Base-by-base conservation (phyloP, 2,888 invertebrate genomes). In the Drosophila pegasa region DNA sequence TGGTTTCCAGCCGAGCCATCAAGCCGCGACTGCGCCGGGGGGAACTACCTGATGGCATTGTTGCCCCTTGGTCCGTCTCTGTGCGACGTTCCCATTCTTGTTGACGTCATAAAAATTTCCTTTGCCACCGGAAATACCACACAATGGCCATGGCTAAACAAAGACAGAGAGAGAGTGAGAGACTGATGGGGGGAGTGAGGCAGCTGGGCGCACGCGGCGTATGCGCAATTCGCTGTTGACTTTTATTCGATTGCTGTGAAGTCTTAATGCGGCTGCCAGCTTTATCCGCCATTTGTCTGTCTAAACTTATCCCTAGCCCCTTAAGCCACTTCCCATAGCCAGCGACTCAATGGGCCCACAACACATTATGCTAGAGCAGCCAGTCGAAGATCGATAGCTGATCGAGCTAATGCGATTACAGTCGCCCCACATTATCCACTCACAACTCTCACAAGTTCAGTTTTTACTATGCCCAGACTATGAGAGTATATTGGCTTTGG, bases 81-180 rank as follows among this genome's bases (percentile, higher is more conserved):
- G 56, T 7, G 57, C 45, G 58, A 51, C 29, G 22, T 52, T 67
- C 61, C 71, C 71, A 56, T 54, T 63, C 50, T 55, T 50, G 68
- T 77, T 83, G 87, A 86, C 63, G 80, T 87, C 88, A 87, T 85
- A 81, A 71, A 87, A 87, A 78, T 87, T 85, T 87, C 82, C 86
- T 85, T 73, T 64, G 60, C 62, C 74, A 82, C 82, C 82, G 82
- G 82, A 83, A 85, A 87, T 87, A 67, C 79, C 75, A 50, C 52
- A 85, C 82, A 83, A 87, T 85, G 71, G 68, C 33, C 47, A 51
- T 37, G 62, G 57, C 45, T 57, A 52, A 27, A 55, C 31, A n/a
- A 18, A 9, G 1, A 31, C 1, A 14, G 14, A 1, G 14, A 20
- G 3, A 10, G 7, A 12, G 47, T 9, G 29, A 29, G 7, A 47